phyloP scores from a whole-genome alignment of 2,113 vertebrate genomes.

The Semnornis frantzii region DNA sequence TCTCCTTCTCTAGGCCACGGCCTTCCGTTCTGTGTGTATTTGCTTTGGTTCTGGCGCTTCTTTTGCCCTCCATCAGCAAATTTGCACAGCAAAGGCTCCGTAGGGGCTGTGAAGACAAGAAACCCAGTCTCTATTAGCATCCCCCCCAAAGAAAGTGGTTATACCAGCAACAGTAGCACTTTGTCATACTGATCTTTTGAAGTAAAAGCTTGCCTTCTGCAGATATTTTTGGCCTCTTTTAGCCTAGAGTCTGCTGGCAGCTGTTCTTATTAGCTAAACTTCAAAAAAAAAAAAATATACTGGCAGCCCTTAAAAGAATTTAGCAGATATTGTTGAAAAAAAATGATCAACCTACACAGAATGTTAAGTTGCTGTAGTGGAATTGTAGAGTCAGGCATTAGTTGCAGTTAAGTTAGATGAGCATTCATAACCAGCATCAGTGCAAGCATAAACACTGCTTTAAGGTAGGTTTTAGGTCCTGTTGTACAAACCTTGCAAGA shows the following conservation, averaged over 20 bases:
- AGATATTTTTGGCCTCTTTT: constrained; percentile 77
- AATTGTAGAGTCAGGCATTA: constrained; percentile 61
- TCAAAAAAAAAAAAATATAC: constrained; percentile 74
- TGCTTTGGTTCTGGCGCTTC: constrained; percentile 97
- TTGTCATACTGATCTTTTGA: constrained; percentile 77
- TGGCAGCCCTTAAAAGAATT: constrained; percentile 84
- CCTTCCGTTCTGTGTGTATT: constrained; percentile 96
- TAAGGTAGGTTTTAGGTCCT: constrained; percentile 31
- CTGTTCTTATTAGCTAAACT: constrained; percentile 69
- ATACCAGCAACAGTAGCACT: constrained; percentile 69
- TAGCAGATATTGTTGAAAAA: constrained; percentile 85
- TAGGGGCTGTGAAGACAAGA: constrained; percentile 88
- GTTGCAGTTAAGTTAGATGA: constrained; percentile 43
- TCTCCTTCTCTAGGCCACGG: constrained; percentile 97
- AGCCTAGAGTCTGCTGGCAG: constrained; percentile 71
- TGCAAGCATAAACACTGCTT: constrained; percentile 56
- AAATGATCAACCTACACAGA: constrained; percentile 81
- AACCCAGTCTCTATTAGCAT: constrained; percentile 74
- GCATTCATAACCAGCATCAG: constrained; percentile 21
- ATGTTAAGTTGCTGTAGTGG: constrained; percentile 79
- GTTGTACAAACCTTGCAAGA: constrained; percentile 12
- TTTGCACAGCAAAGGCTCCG: constrained; percentile 97
- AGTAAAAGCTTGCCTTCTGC: constrained; percentile 73
- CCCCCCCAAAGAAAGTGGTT: constrained; percentile 62
- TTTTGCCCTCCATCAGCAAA: constrained; percentile 98